Percentiles rank a stretch among this genome's conserved stretches.
Evolutionary conservation across 2,113 vertebrate genomes (phyloP).

Genomic region (Pelusios castaneus): DNA sequence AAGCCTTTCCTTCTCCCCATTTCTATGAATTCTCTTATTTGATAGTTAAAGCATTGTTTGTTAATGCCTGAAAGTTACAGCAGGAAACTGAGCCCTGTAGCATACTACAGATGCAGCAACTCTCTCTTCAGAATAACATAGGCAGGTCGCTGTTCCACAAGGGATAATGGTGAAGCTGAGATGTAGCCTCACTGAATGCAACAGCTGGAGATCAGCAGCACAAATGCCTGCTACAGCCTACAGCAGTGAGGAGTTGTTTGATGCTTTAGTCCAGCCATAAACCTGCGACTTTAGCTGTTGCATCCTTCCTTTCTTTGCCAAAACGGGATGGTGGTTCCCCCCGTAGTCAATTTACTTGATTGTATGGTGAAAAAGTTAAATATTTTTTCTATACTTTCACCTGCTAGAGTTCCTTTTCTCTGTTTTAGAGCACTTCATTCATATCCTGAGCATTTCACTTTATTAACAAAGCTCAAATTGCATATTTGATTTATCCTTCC

Average conservation of each 20-base stretch:
- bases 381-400: fast-evolving
- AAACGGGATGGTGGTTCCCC: not conserved
- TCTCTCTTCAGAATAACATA: not conserved
- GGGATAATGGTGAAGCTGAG: not conserved
- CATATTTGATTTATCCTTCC: fast-evolving
- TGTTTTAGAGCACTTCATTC: not conserved
- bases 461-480: not conserved
- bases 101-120: not conserved
- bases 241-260: fast-evolving
- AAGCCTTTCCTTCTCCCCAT: not conserved
- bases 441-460: not conserved
- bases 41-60: not conserved
- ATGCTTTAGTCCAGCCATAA: not conserved
- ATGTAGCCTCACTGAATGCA: not conserved
- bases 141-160: no score
- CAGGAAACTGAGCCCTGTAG: not conserved
- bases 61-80: not conserved
- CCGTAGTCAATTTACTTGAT: not conserved
- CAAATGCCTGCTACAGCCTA: not conserved
- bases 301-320: not conserved
- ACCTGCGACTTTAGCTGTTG: fast-evolving
- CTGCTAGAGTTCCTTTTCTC: not conserved
- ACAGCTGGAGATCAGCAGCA: not conserved
- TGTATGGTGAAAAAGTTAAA: fast-evolving
- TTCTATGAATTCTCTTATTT: not conserved